Evolutionary conservation across 2,797 vertebrate genomes (phyloP).

Genomic region (Helarctos malayanus): DNA sequence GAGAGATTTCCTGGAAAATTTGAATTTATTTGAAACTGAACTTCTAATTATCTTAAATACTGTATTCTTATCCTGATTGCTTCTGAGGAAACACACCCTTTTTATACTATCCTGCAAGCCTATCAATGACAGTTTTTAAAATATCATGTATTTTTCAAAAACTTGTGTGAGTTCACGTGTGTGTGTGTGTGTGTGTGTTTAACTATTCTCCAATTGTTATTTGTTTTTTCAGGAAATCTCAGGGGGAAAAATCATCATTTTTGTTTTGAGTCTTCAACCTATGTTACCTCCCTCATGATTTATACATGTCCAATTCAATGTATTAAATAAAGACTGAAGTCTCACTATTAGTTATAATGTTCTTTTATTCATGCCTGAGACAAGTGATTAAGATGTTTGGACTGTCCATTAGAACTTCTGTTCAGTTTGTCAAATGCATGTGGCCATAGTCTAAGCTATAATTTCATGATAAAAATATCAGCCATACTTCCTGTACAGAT

Average conservation of each 20-base stretch:
- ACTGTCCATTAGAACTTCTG: background rate
- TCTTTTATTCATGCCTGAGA: background rate
- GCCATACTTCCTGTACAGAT: background rate
- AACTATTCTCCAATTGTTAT: background rate
- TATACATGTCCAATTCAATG: background rate
- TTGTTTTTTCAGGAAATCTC: background rate
- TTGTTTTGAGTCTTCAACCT: background rate
- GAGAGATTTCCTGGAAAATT: background rate
- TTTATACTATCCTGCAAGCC: background rate
- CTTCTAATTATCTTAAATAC: constrained; percentile 47
- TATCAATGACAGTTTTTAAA: background rate
- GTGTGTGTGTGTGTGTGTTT: background rate
- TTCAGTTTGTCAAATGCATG: background rate
- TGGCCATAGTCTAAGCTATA: background rate
- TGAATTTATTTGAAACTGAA: constrained; percentile 42
- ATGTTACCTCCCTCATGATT: background rate
- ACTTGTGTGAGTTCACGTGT: background rate
- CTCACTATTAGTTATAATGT: background rate
- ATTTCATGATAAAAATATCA: background rate
- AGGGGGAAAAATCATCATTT: background rate
- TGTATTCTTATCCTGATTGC: constrained; percentile 35
- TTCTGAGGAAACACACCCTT: background rate
- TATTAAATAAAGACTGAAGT: background rate
- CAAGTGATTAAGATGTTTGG: background rate
- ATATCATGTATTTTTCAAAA: background rate